A percentile compares a stretch with the other conserved stretches of the same genome.
Conservation (phyloP, 1,140 invertebrate species). For the Coelopa frigida region DNA sequence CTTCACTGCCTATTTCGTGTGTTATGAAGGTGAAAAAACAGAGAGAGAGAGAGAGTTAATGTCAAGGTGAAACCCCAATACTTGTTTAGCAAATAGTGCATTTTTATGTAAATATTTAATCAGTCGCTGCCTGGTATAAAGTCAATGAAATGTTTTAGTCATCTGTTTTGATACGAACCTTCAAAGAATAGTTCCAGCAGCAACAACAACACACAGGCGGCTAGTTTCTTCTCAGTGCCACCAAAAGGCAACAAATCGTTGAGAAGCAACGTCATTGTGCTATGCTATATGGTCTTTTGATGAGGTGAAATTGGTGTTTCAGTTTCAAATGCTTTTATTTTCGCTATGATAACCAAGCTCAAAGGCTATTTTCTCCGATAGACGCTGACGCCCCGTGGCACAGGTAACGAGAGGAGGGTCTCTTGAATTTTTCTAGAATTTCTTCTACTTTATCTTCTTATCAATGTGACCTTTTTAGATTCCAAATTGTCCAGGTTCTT, state of each 20-base stretch:
- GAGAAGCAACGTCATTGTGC: slow-evolving; percentile 30
- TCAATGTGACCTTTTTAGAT: no score
- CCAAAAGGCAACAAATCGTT: slow-evolving; percentile 34
- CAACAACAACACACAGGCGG: slow-evolving; percentile 34
- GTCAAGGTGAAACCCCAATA: slow-evolving; percentile 12
- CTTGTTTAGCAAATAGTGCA: slow-evolving; percentile 13
- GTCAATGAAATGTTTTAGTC: slow-evolving; percentile 4
- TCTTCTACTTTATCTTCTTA: no score
- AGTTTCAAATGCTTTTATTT: no score
- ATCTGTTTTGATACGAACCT: slow-evolving; percentile 27
- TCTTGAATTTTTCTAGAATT: no score
- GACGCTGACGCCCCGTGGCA: no score
- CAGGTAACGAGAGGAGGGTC: no score
- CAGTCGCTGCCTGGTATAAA: slow-evolving; percentile 4
- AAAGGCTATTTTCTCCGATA: no score
- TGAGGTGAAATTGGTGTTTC: background rate
- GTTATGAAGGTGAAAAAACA: slow-evolving; percentile 12
- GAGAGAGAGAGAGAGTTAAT: background rate
- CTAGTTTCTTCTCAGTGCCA: slow-evolving; percentile 33
- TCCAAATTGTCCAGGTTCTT: no score
- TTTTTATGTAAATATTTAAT: slow-evolving; percentile 6
- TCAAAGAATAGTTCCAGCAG: slow-evolving; percentile 40
- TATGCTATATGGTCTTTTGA: background rate
- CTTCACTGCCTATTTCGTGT: slow-evolving; percentile 48
- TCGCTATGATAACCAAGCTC: no score